These are phyloP conservation scores for Pelecanoides urinatrix DNA, from an alignment of 2,113 vertebrate genomes.

Conservation along the genomic window DNA sequence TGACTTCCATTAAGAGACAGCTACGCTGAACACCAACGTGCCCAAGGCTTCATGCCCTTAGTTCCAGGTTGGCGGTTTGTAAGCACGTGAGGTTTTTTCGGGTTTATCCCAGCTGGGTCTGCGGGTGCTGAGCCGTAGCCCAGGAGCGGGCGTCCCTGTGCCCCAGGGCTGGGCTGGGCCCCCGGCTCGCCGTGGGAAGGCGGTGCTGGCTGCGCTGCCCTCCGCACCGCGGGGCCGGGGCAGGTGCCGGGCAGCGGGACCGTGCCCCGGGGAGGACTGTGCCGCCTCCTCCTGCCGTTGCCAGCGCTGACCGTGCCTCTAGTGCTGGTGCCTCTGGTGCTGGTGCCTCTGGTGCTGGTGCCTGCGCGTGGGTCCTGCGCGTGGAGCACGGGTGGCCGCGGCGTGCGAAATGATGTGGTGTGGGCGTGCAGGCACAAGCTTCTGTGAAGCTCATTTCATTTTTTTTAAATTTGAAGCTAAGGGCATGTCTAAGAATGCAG, in stretches of 20 bases:
- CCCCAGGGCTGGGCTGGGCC: too few relatives aligned
- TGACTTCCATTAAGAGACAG: accelerated
- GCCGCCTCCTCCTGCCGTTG: accelerated
- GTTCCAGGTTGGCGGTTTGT: accelerated
- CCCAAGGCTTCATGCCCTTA: too few relatives aligned
- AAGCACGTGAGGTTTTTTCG: accelerated
- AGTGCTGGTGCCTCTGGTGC: not conserved
- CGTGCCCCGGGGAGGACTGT: accelerated
- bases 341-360: accelerated
- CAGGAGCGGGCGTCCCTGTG: not conserved
- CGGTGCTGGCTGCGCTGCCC: accelerated
- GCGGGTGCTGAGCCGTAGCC: not conserved
- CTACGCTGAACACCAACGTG: accelerated
- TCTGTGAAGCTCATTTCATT: accelerated
- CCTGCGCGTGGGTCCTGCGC: accelerated
- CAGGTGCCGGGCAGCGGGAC: not conserved
- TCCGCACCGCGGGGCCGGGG: not conserved
- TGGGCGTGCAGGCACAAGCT: not conserved
- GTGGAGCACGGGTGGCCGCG: accelerated
- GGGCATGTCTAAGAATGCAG: not conserved
- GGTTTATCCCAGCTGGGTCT: not conserved
- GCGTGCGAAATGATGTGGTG: accelerated
- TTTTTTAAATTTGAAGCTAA: not conserved
- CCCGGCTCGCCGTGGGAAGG: accelerated
- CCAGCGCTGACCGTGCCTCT: not conserved